Conservation (phyloP, 2,113 vertebrate species). For the Bettongia penicillata region DNA sequence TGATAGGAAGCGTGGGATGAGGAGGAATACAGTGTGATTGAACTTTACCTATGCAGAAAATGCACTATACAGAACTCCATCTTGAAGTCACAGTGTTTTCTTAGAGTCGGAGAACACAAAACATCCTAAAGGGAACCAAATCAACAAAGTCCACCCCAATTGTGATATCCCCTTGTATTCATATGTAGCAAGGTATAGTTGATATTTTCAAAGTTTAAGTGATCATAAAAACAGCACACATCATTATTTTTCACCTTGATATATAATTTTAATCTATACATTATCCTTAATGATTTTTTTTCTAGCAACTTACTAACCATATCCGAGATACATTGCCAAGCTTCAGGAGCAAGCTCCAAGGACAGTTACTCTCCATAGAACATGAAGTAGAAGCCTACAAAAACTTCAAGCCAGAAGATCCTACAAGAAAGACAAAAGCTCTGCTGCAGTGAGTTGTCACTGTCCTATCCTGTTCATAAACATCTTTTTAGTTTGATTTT, state of each 20-base stretch:
- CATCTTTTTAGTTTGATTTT: not conserved
- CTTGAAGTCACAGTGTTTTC: not conserved
- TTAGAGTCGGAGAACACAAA: not conserved
- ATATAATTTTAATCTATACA: conserved; percentile 39
- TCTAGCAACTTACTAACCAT: conserved; percentile 95
- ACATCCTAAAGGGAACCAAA: not conserved
- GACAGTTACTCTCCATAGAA: conserved; percentile 88
- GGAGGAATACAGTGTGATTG: not conserved
- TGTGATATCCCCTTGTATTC: not conserved
- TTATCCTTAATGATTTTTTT: conserved; percentile 41
- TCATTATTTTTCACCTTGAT: conserved; percentile 13
- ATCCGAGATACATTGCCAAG: conserved; percentile 92
- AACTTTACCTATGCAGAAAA: not conserved
- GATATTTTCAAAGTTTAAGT: not conserved
- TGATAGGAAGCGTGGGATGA: not conserved
- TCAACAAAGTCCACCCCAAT: not conserved
- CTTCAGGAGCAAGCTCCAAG: conserved; percentile 90
- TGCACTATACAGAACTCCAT: not conserved
- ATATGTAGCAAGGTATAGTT: not conserved
- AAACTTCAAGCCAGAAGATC: conserved; percentile 90
- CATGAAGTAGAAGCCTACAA: conserved; percentile 91
- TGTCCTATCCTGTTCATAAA: not conserved
- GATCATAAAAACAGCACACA: not conserved
- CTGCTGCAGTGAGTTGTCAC: conserved; percentile 90
- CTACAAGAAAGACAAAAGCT: conserved; percentile 91